Base-by-base conservation (phyloP, 2,888 invertebrate species). In the Dromius quadrimaculatus region DNA sequence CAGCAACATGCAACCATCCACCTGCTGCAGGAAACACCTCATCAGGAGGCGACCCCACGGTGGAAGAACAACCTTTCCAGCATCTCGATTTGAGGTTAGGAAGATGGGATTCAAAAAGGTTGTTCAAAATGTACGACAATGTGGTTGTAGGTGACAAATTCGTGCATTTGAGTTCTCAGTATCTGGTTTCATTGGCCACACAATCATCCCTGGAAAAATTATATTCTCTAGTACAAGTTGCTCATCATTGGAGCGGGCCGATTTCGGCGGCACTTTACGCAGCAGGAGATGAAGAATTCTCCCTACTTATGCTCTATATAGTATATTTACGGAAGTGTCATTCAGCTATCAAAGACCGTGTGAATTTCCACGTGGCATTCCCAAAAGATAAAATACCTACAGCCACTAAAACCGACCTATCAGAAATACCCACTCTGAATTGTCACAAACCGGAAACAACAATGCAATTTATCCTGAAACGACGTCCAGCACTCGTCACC, bases 161-260 rank as follows among this genome's bases (percentile, higher is more conserved):
- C 76, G 81, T 85, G 0, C 85, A 87, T 15, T 77, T 89, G 2
- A 89, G 89, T 9, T 80, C 85, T n/a, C 81, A 82, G 9, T 86
- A 86, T 70, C 83, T 83, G 13, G 90, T 92, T 9, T 92, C 92
- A 76, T 81, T 95, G 71, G 94, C 95, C 0, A 94, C 94, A 0
- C 94, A 95, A 80, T 91, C 91, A 75, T 95, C 95, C 0, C 85
- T 95, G 59, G 95, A 95, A 77, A 88, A 93, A 72, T 82, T 96
- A 5, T 87, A 89, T 74, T 93, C 94, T 38, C 80, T 95, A 13
- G 87, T 92, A 0, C 89, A 91, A 19, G 92, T 94, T 36, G 90
- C 92, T 0, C 87, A 90, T 54, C 91, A 93, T 76, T 95, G 95
- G 95, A 86, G 88, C 4, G 95, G 94, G 0, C 92, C 94, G 0